phyloP scores from a whole-genome alignment of 2,888 invertebrate species.

The Hoplodrina ambigua region DNA sequence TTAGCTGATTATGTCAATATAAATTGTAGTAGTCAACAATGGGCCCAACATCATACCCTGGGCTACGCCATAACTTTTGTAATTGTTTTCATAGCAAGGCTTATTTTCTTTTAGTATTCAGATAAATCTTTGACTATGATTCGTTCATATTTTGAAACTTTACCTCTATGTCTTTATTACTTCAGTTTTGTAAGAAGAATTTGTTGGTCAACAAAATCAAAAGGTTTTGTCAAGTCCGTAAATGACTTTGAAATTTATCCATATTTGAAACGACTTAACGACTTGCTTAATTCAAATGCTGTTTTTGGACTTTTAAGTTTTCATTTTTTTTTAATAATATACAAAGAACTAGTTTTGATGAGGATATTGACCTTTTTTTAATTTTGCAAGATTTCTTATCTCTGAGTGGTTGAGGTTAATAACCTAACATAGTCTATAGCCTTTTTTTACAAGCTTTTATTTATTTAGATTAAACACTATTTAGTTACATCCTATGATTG shows the following conservation, averaged over 20 bases:
- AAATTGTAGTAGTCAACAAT: not conserved
- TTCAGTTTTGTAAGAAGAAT: not conserved
- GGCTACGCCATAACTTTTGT: not conserved
- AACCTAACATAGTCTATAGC: not conserved
- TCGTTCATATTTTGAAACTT: not conserved
- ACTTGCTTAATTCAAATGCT: not conserved
- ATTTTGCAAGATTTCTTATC: not conserved
- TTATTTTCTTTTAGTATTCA: not conserved
- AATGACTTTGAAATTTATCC: not conserved
- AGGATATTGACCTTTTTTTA: not conserved
- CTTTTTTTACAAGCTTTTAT: too few relatives aligned
- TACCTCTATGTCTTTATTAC: not conserved
- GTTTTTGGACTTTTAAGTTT: not conserved
- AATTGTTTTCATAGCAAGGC: not conserved
- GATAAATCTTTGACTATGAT: not conserved
- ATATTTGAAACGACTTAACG: not conserved
- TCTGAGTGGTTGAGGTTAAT: not conserved
- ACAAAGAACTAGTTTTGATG: not conserved
- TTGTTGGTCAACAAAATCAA: not conserved
- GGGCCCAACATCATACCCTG: constrained; percentile 1
- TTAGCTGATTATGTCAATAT: not conserved
- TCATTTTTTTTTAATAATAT: not conserved
- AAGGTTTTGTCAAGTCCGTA: not conserved
- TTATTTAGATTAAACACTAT: not conserved
- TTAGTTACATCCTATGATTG: not conserved